These are phyloP conservation scores for Thereuonema tuberculata DNA, from an alignment of 1,140 invertebrate genomes.

Conservation along the genomic window DNA sequence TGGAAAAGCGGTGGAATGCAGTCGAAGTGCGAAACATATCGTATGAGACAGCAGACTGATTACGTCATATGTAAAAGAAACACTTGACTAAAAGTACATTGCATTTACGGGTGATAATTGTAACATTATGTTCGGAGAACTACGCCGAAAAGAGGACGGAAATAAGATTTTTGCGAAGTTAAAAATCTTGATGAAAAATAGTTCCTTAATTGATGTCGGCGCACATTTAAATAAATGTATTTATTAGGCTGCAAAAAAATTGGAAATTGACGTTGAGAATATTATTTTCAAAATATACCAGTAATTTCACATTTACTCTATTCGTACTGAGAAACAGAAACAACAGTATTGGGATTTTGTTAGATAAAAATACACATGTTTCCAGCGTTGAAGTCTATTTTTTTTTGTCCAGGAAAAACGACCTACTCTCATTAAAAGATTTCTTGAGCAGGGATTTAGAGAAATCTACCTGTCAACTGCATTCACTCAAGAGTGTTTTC, in stretches of 20 bases:
- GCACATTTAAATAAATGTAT: conserved; percentile 11
- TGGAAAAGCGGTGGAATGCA: not conserved
- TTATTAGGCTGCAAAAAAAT: conserved; percentile 12
- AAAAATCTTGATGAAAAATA: conserved; percentile 6
- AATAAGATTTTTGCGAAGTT: conserved; percentile 11
- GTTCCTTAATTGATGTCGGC: conserved; percentile 1
- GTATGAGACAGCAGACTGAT: not conserved
- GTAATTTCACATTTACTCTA: conserved; percentile 12
- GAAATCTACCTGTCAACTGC: not conserved
- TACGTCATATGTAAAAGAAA: not conserved
- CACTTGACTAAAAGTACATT: not conserved
- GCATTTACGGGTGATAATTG: conserved; percentile 7
- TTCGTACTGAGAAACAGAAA: conserved; percentile 10
- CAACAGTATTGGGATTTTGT: conserved; percentile 1
- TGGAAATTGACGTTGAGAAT: conserved; percentile 12
- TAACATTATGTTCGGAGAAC: conserved; percentile 8
- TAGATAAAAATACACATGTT: conserved; percentile 2
- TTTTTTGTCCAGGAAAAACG: not conserved
- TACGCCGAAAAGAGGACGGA: not conserved
- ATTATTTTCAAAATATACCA: conserved; percentile 3
- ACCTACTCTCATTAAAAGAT: not conserved
- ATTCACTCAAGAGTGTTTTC: not conserved
- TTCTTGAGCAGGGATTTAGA: not conserved
- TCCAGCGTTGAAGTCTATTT: conserved; percentile 4
- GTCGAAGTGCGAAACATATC: not conserved